Evolutionary conservation across 2,888 invertebrate genomes (phyloP).

Genomic region (Hypomecis punctinalis): DNA sequence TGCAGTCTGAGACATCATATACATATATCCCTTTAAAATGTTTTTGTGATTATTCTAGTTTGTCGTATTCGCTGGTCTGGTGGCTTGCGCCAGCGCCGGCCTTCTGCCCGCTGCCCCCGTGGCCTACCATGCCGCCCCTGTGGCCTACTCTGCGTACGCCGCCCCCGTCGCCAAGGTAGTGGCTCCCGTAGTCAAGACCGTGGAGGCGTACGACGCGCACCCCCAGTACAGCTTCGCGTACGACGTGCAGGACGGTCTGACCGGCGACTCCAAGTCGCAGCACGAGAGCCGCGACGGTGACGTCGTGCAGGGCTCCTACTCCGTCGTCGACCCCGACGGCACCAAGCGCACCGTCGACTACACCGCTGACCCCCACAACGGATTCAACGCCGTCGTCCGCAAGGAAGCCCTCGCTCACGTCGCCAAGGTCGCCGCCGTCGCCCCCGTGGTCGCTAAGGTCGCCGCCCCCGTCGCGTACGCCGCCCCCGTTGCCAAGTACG

Average conservation of each 20-base stretch:
- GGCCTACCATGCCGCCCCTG: conserved; percentile 67
- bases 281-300: conserved; percentile 78
- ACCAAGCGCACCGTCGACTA: conserved; percentile 79
- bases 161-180: conserved; percentile 49
- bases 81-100: conserved; percentile 47
- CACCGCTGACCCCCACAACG: conserved; percentile 77
- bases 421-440: conserved; percentile 62
- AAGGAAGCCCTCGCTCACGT: conserved; percentile 67
- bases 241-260: conserved; percentile 69
- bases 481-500: conserved; percentile 69
- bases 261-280: conserved; percentile 79
- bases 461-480: conserved; percentile 66
- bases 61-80: conserved; percentile 46
- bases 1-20: too few species aligned
- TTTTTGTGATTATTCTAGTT: conserved; percentile 38
- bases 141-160: conserved; percentile 52
- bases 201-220: conserved; percentile 60
- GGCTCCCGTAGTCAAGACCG: conserved; percentile 45
- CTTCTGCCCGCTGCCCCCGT: conserved; percentile 55
- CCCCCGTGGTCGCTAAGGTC: conserved; percentile 65
- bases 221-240: conserved; percentile 75
- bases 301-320: conserved; percentile 79
- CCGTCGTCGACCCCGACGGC: conserved; percentile 78
- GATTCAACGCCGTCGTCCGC: conserved; percentile 81
- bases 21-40: too few species aligned